Evolutionary conservation across 2,888 invertebrate genomes (phyloP), one percentile per base, ranked within the genome.

Genomic region (Drosophila koepferae): DNA sequence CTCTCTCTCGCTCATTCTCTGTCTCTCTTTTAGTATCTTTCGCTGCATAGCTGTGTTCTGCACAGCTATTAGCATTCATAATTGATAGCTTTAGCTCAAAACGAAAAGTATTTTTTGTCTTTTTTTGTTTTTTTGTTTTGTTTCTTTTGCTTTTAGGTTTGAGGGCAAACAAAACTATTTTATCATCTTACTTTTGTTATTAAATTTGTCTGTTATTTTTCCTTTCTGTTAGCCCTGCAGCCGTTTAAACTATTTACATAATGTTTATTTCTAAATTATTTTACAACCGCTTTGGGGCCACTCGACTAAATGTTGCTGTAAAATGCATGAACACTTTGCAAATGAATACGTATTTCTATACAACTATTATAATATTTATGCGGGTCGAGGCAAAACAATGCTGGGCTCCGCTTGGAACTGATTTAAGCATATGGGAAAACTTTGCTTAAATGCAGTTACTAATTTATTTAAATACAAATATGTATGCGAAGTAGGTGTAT

Each of bases 11-110:
- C 28, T 28, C 6, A 6, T 28, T 41, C 53, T 46, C 7, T 31
- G 31, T 46, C 40, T n/a, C 41, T 59, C 20, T 28, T 6, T 48
- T 2, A 41, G 23, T 31, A 16, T 62, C 60, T 36, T 5, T 63
- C n/a, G 43, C 28, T 61, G 14, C 6, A 41, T 55, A n/a, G 34
- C 43, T 54, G 3, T 7, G 48, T 58, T 69, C 61, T 71, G 60
- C 61, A 34, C 49, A 63, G 71, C 77, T 74, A 85, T 86, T 86
- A 87, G 71, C 53, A 70, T 73, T 48, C 71, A 80, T 86, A 85
- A 86, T 86, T 86, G 78, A 80, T 80, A 60, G 82, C 53, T 65
- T 63, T 58, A 23, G 23, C 10, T 41, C 55, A 28, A 54, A 54
- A 28, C 40, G 18, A 49, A 49, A 63, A 56, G 48, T 40, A 16